Evolutionary conservation across 1,140 invertebrate species (phyloP), one percentile per base, ranked within the genome.

Genomic region (Pemphigus obesinymphae): DNA sequence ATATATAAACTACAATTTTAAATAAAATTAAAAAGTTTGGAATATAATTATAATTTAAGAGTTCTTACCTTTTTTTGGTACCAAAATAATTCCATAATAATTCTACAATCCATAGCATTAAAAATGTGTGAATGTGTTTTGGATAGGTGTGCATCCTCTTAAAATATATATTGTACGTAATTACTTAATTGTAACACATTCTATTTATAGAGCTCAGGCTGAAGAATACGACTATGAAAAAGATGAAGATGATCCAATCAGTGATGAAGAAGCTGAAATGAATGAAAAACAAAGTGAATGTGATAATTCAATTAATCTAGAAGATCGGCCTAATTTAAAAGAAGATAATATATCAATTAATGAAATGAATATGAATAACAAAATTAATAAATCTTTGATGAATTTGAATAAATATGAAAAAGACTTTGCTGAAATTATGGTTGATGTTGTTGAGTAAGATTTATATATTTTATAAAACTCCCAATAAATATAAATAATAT

Each of bases 211-310:
- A 61, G 55, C 55, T 29, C 76, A 80, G 2, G 63, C 55, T 4
- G 76, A 80, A 29, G 76, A 80, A 31, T 80, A 45, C 63, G 76
- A 80, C 10, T 80, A 80, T 63, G 76, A 80, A 80, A 80, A 80
- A n/a, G 55, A 80, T 80, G 76, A 80, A 13, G 76, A 80, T 31
- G 76, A 80, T 80, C 76, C 76, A 43, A 11, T 10, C 29, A 80
- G 76, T 80, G 76, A 80, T 13, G 76, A 26, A 29, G 76, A 80
- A 40, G 48, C 55, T 45, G 55, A 80, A 13, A 26, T 68, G 13
- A 80, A 45, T 75, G 82, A 53, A 37, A 50, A 48, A 61, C 80
- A 45, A 73, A 82, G 50, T 29, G 45, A 81, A 53, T 53, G 37
- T 81, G 29, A 70, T 34, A n/a, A n/a, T 20, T 40, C 26, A 63